Evolutionary conservation across 2,888 invertebrate species (phyloP).

Genomic region (Seladonia tumulorum): DNA sequence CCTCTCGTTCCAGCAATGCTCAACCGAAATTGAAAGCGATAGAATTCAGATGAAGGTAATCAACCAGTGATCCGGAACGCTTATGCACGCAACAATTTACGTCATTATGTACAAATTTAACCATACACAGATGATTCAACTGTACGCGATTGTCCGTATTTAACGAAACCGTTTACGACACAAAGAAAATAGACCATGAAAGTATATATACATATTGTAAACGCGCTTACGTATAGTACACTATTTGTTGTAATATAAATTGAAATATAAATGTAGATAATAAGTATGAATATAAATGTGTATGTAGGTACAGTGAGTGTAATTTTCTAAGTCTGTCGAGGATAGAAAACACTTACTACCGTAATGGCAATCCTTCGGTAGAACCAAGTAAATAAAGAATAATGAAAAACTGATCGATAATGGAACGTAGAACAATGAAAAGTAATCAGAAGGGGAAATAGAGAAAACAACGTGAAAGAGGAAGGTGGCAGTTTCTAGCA

Average conservation of each 20-base stretch:
- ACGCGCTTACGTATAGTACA: background rate
- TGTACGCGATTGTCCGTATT: no score
- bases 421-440: background rate
- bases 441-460: background rate
- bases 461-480: conserved; percentile 1
- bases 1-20: conserved; percentile 82
- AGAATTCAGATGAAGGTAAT: background rate
- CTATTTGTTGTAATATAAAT: background rate
- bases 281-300: background rate
- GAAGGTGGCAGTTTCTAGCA: conserved; percentile 7
- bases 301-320: background rate
- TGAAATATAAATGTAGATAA: background rate
- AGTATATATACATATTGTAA: background rate
- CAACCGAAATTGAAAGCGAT: conserved; percentile 71
- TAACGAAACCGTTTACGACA: background rate
- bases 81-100: background rate
- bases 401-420: background rate
- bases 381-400: background rate
- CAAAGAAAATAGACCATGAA: background rate
- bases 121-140: no score
- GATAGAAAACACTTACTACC: background rate
- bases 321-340: background rate
- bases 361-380: background rate
- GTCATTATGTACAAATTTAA: background rate
- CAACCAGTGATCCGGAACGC: background rate